phyloP scores from a whole-genome alignment of 2,888 invertebrate species.

The Eugnorisma glareosa region DNA sequence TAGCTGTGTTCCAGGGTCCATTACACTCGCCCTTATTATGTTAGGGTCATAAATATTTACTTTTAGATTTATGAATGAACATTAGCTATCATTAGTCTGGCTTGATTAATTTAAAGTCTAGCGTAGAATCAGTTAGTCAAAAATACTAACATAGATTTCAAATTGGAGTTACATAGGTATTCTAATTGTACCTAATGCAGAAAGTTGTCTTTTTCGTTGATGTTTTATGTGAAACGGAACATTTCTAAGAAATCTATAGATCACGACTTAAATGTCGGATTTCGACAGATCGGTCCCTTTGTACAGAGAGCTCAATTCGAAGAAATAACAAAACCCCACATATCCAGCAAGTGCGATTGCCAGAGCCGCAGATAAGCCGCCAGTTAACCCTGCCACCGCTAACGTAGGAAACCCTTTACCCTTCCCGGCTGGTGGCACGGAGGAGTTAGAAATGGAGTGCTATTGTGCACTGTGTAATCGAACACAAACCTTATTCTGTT shows the following conservation, averaged over 20 bases:
- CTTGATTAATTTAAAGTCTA: background rate
- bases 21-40: background rate
- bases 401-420: constrained; percentile 16
- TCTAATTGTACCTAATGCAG: background rate
- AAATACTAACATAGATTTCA: background rate
- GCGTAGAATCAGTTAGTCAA: background rate
- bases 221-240: background rate
- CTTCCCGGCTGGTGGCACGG: background rate
- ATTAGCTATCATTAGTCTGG: constrained; percentile 9
- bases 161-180: background rate
- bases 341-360: constrained; percentile 14
- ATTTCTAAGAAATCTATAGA: background rate
- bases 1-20: background rate
- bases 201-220: background rate
- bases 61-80: constrained; percentile 12
- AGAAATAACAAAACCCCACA: constrained; percentile 31
- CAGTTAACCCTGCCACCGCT: constrained; percentile 36
- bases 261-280: background rate
- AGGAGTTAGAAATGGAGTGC: constrained; percentile 25
- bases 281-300: constrained; percentile 5
- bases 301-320: constrained; percentile 9
- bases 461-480: background rate
- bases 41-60: constrained; percentile 5
- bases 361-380: constrained; percentile 49
- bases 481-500: background rate